Base-by-base conservation (phyloP, 53 echinoderm and acorn worm genomes). In the Arbacia lixula region DNA sequence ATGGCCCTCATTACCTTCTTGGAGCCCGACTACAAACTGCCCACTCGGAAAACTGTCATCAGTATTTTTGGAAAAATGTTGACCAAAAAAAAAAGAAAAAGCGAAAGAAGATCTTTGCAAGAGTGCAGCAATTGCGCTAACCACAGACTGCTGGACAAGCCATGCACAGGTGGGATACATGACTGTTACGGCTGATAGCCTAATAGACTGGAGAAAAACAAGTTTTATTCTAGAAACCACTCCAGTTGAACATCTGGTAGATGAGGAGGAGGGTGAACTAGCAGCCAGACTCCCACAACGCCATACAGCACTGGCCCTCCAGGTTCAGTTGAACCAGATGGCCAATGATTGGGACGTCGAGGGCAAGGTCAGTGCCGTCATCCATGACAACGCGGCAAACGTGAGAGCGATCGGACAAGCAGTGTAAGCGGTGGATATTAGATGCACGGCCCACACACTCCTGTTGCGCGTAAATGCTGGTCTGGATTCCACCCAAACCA, bases 91-190 rank as follows among this genome's bases (percentile, higher is more conserved):
- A 34, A 3, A 22, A 33, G 8, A 54, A 66, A 55, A 79, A 22
- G 55, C 20, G n/a, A n/a, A n/a, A n/a, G n/a, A n/a, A n/a, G n/a
- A n/a, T n/a, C n/a, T n/a, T n/a, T n/a, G 55, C 24, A 25, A 12
- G 1, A 38, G 72, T n/a, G 85, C 46, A 12, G 3, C 65, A 53
- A 12, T 55, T 11, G 43, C 86, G n/a, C 17, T 74, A 1, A 92
- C 68, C 6, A 86, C 88, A 0, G 86, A 88, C 65, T 92, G 92
- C 85, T 88, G 92, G 88, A 83, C 88, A 12, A 85, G 56, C 3
- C 58, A 61, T 17, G 42, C 54, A 36, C 63, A 68, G 20, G 80
- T 88, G 42, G 85, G 85, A 2, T 91, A 62, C 33, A 92, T 85
- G 88, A 88, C 86, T 2, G 83, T 86, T 19, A 92, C 88, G 3